A percentile compares a stretch with the other conserved stretches of the same genome.
These are phyloP conservation scores for Chiropotes sagulatus DNA, from an alignment of 2,797 vertebrate species.

Conservation along the genomic window DNA sequence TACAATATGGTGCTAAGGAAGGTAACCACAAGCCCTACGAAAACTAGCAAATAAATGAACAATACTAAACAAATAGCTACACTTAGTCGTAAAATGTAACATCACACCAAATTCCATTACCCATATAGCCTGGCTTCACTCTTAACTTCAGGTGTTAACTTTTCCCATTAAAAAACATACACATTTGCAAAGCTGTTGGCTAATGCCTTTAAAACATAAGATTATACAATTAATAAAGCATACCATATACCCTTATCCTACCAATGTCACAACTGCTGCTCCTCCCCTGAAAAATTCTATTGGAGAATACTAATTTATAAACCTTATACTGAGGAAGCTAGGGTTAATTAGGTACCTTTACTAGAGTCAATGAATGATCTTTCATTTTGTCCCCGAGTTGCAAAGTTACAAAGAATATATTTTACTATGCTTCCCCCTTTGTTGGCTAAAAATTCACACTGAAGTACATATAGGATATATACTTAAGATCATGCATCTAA, in stretches of 20 bases:
- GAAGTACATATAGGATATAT: not conserved
- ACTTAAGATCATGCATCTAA: not conserved
- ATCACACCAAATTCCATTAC: not conserved
- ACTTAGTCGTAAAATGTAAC: not conserved
- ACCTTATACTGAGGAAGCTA: not conserved
- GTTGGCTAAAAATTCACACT: not conserved
- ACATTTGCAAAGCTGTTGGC: not conserved
- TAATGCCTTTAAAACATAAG: not conserved
- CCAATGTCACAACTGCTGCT: not conserved
- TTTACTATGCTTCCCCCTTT: not conserved
- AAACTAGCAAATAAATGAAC: conserved; percentile 18
- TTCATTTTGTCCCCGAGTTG: not conserved
- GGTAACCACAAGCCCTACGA: not conserved
- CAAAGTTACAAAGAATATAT: not conserved
- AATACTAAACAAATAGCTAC: not conserved
- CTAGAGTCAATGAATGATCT: not conserved
- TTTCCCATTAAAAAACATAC: not conserved
- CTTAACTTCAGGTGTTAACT: not conserved
- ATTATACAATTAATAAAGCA: not conserved
- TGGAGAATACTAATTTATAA: not conserved
- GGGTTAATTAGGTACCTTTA: not conserved
- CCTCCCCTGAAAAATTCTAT: not conserved
- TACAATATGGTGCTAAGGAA: not conserved
- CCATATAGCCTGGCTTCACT: not conserved
- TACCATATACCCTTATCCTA: not conserved